Conservation (phyloP, 2,797 vertebrate species). For the Sebastes taczanowskii region DNA sequence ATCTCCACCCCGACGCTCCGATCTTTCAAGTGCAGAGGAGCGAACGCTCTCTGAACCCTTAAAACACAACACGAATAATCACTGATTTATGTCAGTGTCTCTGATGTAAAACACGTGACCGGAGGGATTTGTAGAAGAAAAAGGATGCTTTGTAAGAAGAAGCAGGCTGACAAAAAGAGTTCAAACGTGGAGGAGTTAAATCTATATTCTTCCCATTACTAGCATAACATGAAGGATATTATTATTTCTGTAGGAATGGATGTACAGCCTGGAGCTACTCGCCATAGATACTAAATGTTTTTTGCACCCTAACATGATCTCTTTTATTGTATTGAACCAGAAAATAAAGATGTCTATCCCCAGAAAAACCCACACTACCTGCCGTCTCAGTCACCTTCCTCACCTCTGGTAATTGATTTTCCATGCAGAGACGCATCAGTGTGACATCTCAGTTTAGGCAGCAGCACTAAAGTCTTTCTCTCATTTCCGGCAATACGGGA, state of each 20-base stretch:
- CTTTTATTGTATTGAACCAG: conserved; percentile 2
- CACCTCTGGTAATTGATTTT: conserved; percentile 39
- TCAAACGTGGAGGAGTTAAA: background rate
- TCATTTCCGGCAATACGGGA: background rate
- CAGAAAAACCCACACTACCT: conserved; percentile 13
- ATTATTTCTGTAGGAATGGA: background rate
- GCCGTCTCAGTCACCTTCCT: conserved; percentile 23
- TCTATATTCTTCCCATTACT: background rate
- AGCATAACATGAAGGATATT: background rate
- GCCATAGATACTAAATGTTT: background rate
- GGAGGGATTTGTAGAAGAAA: conserved; percentile 8
- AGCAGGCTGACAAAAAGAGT: background rate
- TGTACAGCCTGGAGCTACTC: background rate
- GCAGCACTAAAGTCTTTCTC: background rate
- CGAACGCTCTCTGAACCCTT: conserved; percentile 33
- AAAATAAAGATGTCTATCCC: conserved; percentile 25
- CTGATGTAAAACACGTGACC: conserved; percentile 21
- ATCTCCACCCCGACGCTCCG: conserved; percentile 46
- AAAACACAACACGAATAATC: conserved; percentile 27
- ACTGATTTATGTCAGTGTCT: conserved; percentile 33
- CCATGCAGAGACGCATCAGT: conserved; percentile 1
- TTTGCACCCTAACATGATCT: conserved; percentile 13
- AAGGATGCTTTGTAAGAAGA: background rate
- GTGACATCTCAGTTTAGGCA: conserved; percentile 24
- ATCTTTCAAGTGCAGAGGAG: conserved; percentile 44